Percentiles rank a stretch among this genome's conserved stretches.
phyloP scores from a whole-genome alignment of 2,888 invertebrate species.

The Drosophila picticornis region DNA sequence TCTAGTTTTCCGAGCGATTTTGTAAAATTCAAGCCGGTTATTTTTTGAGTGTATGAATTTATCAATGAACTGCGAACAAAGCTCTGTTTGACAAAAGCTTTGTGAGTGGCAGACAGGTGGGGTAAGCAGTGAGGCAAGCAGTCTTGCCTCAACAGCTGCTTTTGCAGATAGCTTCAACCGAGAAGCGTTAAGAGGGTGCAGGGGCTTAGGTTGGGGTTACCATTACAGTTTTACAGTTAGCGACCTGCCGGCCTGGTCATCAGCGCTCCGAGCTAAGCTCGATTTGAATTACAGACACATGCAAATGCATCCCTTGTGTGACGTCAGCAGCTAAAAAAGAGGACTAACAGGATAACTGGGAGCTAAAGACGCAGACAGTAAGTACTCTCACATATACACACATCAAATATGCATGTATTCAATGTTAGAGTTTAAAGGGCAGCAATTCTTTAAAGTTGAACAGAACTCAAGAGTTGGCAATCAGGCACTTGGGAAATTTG shows the following conservation, averaged over 20 bases:
- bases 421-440: conserved; percentile 39
- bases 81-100: conserved; percentile 43
- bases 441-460: conserved; percentile 55
- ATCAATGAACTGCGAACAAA: conserved; percentile 14
- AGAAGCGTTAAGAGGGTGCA: neutral
- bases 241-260: conserved; percentile 16
- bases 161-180: conserved; percentile 11
- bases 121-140: neutral
- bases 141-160: conserved; percentile 15
- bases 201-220: neutral
- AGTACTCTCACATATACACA: neutral
- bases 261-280: conserved; percentile 28
- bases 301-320: conserved; percentile 50
- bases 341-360: conserved; percentile 20
- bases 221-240: conserved; percentile 12
- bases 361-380: conserved; percentile 1
- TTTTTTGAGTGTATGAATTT: neutral
- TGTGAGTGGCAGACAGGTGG: neutral
- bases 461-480: conserved; percentile 45
- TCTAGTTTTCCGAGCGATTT: neutral
- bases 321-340: conserved; percentile 21
- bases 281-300: conserved; percentile 34
- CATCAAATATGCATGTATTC: conserved; percentile 35
- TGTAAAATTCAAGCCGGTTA: neutral
- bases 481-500: conserved; percentile 74